Evolutionary conservation across 2,888 invertebrate species (phyloP).

Genomic region (Dynastes grantii): DNA sequence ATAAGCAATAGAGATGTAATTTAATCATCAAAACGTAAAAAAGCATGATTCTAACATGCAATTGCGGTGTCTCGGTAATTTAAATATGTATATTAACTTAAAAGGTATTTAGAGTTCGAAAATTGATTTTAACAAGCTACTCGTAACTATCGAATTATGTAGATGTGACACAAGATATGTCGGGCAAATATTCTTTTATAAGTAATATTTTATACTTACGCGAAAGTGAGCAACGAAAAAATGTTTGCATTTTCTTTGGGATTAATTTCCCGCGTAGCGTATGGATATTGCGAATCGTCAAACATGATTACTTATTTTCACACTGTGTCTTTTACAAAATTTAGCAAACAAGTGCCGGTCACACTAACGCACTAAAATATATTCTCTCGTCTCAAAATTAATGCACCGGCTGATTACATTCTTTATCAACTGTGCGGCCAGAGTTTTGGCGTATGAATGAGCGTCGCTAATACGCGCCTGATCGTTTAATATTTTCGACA

Average conservation of each 20-base stretch:
- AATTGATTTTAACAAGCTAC: no score
- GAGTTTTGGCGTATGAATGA: constrained; percentile 44
- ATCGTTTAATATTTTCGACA: constrained; percentile 38
- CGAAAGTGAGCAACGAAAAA: constrained; percentile 54
- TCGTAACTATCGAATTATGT: no score
- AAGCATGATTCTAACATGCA: no score
- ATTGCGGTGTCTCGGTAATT: no score
- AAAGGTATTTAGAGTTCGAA: no score
- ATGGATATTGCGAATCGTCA: constrained; percentile 46
- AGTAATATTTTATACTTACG: constrained; percentile 51
- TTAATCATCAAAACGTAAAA: not conserved
- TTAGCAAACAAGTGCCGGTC: constrained; percentile 26
- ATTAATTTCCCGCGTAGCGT: constrained; percentile 50
- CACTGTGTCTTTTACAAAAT: constrained; percentile 23
- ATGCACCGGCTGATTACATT: constrained; percentile 32
- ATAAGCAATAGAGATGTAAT: not conserved
- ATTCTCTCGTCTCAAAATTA: constrained; percentile 31
- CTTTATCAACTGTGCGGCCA: constrained; percentile 27
- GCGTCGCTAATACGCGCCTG: constrained; percentile 11
- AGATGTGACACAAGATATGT: no score
- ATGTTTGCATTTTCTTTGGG: constrained; percentile 54
- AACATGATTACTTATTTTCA: constrained; percentile 48
- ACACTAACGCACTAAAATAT: constrained; percentile 38
- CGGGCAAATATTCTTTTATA: no score
- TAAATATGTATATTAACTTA: no score